These are phyloP conservation scores for Zophobas atratus DNA, from an alignment of 1,140 invertebrate genomes.

Conservation along the genomic window DNA sequence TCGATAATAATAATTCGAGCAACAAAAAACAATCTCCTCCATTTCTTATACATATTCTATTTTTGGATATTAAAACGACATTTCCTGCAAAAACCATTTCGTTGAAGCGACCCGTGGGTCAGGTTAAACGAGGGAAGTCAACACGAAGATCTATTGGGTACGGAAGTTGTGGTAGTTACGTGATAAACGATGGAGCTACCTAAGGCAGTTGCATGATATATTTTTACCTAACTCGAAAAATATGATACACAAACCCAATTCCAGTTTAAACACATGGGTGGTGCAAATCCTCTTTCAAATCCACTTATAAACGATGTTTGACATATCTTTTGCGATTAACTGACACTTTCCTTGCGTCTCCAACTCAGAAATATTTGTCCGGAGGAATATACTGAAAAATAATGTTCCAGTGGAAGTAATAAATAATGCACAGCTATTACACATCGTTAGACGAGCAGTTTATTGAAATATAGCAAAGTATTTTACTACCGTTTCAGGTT, in stretches of 20 bases:
- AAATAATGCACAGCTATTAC: constrained; percentile 29
- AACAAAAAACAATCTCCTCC: too few species aligned
- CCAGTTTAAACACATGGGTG: constrained; percentile 31
- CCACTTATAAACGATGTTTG: neutral
- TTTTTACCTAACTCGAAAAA: constrained; percentile 33
- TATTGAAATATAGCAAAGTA: constrained; percentile 34
- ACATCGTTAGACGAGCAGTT: constrained; percentile 18
- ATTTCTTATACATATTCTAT: neutral
- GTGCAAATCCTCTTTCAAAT: neutral
- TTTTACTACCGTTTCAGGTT: constrained; percentile 29
- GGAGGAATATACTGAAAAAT: neutral
- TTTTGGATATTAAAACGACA: neutral
- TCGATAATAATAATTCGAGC: neutral
- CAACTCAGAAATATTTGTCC: neutral
- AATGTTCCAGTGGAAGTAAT: constrained; percentile 7
- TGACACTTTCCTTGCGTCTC: constrained; percentile 5
- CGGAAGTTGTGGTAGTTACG: constrained; percentile 33
- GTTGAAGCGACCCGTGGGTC: constrained; percentile 26
- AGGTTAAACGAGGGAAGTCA: constrained; percentile 33
- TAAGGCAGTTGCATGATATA: constrained; percentile 42
- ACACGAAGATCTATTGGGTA: constrained; percentile 35
- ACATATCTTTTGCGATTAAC: constrained; percentile 21
- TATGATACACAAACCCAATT: constrained; percentile 36
- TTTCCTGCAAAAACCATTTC: constrained; percentile 2
- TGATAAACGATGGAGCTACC: constrained; percentile 35